A percentile compares a stretch with the other conserved stretches of the same genome.
Conservation (phyloP, 2,888 invertebrate genomes). For the Dorcus parallelipipedus region DNA sequence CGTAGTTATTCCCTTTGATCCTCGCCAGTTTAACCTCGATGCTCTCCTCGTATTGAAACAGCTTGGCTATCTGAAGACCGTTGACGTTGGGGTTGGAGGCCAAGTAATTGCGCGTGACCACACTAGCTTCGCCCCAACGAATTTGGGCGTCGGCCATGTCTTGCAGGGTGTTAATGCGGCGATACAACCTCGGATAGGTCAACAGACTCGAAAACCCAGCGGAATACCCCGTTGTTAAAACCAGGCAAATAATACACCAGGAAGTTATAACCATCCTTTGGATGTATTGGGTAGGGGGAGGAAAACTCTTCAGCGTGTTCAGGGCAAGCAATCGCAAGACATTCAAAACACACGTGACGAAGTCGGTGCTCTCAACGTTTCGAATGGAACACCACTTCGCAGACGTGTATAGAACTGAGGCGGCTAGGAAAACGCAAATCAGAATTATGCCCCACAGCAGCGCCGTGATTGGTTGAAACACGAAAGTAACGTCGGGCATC, state of each 20-base stretch:
- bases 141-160: slow-evolving; percentile 25
- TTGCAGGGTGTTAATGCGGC: slow-evolving; percentile 21
- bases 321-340: not conserved
- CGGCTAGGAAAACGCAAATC: not conserved
- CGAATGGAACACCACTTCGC: not conserved
- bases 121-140: slow-evolving; percentile 16
- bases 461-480: slow-evolving; percentile 31
- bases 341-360: not conserved
- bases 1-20: slow-evolving; percentile 12
- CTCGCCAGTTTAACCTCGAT: slow-evolving; percentile 4
- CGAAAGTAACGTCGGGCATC: slow-evolving; percentile 27
- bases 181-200: slow-evolving; percentile 4
- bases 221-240: slow-evolving; percentile 24
- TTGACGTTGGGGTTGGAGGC: too few relatives aligned
- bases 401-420: not conserved
- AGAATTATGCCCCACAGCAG: not conserved
- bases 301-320: slow-evolving; percentile 1
- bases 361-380: not conserved
- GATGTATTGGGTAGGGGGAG: slow-evolving; percentile 1
- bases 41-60: slow-evolving; percentile 10
- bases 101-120: too few relatives aligned
- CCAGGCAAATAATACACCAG: slow-evolving; percentile 16
- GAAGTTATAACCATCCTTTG: slow-evolving; percentile 15
- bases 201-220: slow-evolving; percentile 26
- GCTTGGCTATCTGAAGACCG: slow-evolving; percentile 10